Conservation (phyloP, 2,797 vertebrate genomes). For the Glyptemys insculpta region DNA sequence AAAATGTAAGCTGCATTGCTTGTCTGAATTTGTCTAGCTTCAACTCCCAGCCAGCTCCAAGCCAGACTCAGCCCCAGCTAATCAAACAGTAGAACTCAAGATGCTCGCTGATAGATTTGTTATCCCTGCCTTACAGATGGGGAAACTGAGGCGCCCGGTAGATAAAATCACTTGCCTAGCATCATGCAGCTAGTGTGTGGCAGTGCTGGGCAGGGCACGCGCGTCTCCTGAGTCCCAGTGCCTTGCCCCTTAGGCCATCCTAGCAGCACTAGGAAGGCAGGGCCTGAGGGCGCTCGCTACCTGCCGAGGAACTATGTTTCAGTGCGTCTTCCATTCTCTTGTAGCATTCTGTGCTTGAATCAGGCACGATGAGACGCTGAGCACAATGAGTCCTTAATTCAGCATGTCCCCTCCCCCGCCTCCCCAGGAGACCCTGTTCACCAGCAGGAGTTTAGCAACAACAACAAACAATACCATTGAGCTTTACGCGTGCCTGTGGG, state of each 20-base stretch:
- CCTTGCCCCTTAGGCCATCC: no score
- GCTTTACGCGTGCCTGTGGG: not conserved
- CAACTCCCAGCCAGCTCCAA: not conserved
- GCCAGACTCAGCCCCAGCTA: no score
- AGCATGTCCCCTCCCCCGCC: not conserved
- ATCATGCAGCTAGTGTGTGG: not conserved
- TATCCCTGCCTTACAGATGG: not conserved
- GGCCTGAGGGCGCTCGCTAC: not conserved
- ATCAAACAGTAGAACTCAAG: not conserved
- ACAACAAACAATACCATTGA: no score
- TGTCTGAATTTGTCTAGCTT: not conserved
- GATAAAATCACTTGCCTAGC: not conserved
- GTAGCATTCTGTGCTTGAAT: no score
- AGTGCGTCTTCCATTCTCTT: not conserved
- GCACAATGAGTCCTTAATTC: not conserved
- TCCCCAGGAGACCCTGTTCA: not conserved
- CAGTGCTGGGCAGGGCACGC: not conserved
- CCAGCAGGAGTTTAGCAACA: not conserved
- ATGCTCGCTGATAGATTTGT: not conserved
- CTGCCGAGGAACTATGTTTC: not conserved
- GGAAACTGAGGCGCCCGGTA: not conserved
- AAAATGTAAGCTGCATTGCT: not conserved
- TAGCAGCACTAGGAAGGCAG: not conserved
- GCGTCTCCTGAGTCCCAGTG: not conserved
- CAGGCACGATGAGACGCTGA: not conserved